Evolutionary conservation across 2,797 vertebrate species (phyloP).

Genomic region (Hephaestus fuliginosus): DNA sequence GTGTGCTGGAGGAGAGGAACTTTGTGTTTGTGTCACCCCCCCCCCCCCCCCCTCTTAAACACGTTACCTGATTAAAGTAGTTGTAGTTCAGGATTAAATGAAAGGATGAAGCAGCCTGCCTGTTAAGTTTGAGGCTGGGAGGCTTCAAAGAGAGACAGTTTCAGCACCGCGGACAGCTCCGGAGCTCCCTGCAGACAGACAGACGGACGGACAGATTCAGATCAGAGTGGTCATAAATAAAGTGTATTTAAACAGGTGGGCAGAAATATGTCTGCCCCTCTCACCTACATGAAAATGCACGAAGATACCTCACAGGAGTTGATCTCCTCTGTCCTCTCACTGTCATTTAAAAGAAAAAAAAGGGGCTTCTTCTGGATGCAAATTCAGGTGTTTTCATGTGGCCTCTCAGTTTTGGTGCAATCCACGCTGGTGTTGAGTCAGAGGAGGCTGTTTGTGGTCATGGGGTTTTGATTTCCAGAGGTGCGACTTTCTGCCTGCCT

Average conservation of each 20-base stretch:
- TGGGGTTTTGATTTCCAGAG: background rate
- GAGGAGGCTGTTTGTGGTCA: slow-evolving; percentile 1
- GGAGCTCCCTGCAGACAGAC: background rate
- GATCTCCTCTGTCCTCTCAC: background rate
- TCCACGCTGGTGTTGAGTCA: background rate
- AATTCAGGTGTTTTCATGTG: background rate
- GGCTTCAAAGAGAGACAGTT: background rate
- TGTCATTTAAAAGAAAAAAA: too few relatives aligned
- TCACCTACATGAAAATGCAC: background rate
- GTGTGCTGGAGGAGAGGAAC: background rate
- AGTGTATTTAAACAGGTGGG: too few relatives aligned
- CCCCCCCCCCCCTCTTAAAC: slow-evolving; percentile 5
- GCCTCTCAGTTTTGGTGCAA: background rate
- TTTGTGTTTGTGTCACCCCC: background rate
- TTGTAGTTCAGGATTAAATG: slow-evolving; percentile 35
- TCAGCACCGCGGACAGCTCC: slow-evolving; percentile 77
- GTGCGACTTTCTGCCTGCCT: background rate
- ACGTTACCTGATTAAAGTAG: slow-evolving; percentile 25
- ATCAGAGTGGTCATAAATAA: too few relatives aligned
- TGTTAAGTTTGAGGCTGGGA: background rate
- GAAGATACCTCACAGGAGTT: too few relatives aligned
- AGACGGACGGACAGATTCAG: too few relatives aligned
- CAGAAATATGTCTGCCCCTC: too few relatives aligned
- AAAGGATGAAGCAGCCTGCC: background rate
- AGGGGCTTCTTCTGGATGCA: background rate